phyloP scores from a whole-genome alignment of 2,113 vertebrate genomes.

The Oryzias javanicus region DNA sequence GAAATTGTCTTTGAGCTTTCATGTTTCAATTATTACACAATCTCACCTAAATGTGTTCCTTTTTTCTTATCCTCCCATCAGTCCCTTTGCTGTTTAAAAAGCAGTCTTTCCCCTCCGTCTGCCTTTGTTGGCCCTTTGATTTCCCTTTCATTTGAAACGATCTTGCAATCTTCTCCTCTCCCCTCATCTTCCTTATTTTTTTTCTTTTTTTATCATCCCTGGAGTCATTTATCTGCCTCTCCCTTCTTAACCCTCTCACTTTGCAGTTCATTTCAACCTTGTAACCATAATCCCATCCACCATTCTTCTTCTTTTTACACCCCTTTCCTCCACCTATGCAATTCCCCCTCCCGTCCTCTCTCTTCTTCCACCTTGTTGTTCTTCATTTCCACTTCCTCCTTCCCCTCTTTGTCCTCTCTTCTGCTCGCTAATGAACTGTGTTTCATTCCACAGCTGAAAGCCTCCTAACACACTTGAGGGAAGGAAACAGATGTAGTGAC shows the following conservation, averaged over 20 bases:
- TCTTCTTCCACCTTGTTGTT: too few relatives aligned
- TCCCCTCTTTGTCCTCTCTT: neutral
- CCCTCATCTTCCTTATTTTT: too few relatives aligned
- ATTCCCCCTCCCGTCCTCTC: too few relatives aligned
- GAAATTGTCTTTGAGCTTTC: constrained; percentile 1
- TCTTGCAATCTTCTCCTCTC: neutral
- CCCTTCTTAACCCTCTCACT: neutral
- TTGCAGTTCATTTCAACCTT: neutral
- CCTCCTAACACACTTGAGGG: constrained; percentile 1
- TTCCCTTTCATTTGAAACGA: neutral
- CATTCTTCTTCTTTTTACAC: neutral
- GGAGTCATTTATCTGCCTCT: neutral
- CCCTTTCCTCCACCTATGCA: too few relatives aligned
- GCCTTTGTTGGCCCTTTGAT: neutral
- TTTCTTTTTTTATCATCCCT: neutral
- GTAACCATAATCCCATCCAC: neutral
- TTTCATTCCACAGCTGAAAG: constrained; percentile 32
- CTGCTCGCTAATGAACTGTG: constrained; percentile 23
- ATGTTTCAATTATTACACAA: neutral
- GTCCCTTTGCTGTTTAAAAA: neutral
- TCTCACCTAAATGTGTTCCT: neutral
- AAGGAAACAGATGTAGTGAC: constrained; percentile 33
- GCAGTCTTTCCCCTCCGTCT: neutral
- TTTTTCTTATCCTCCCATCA: neutral
- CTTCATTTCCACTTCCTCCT: neutral